A percentile compares a stretch with the other conserved stretches of the same genome.
Conservation (phyloP, 2,888 invertebrate species). For the Microplitis deprimator region DNA sequence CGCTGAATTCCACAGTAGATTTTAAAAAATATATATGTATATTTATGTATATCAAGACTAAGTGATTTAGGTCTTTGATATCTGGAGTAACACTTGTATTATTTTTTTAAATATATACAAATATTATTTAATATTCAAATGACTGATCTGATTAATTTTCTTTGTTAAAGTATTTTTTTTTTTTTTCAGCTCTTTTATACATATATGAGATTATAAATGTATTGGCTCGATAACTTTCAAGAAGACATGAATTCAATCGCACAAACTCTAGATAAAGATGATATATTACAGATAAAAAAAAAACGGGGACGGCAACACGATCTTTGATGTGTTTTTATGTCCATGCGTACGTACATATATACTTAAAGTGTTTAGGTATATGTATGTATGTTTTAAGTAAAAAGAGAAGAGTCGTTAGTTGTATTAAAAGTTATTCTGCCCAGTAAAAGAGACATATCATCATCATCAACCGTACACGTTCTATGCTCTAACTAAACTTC, state of each 20-base stretch:
- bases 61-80: constrained; percentile 19
- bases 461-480: constrained; percentile 14
- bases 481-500: constrained; percentile 51
- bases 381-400: too few relatives aligned
- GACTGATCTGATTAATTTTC: constrained; percentile 9
- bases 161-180: background rate
- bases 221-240: background rate
- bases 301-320: background rate
- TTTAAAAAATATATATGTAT: background rate
- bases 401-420: background rate
- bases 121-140: background rate
- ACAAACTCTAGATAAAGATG: constrained; percentile 7
- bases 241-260: background rate
- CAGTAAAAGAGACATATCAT: constrained; percentile 21
- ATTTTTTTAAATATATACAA: background rate
- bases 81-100: constrained; percentile 1
- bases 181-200: background rate
- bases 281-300: background rate
- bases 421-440: background rate
- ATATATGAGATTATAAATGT: background rate
- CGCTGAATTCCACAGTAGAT: background rate
- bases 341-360: background rate
- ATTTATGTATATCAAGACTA: background rate
- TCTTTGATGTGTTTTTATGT: background rate
- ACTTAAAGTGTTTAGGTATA: background rate